These are phyloP conservation scores for Coregonus suidteri DNA, from an alignment of 2,797 vertebrate genomes.

Conservation along the genomic window DNA sequence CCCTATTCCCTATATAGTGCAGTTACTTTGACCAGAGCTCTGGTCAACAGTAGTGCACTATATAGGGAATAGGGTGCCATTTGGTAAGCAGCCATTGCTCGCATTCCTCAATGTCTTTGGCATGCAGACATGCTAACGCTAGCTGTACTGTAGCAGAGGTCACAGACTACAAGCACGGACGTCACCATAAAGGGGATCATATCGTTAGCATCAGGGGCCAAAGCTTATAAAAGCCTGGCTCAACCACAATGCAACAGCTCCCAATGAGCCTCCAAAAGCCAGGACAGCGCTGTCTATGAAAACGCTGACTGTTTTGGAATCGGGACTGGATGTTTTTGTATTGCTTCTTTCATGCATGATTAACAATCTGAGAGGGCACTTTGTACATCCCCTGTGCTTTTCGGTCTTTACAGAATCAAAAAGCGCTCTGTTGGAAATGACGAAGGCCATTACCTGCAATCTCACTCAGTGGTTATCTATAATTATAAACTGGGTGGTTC, in stretches of 20 bases:
- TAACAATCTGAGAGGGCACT: conserved; percentile 60
- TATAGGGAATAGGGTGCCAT: neutral
- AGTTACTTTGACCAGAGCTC: neutral
- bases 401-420: conserved; percentile 49
- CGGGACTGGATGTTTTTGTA: conserved; percentile 53
- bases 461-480: conserved; percentile 50
- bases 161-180: conserved; percentile 40
- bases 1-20: too few species aligned
- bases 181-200: conserved; percentile 59
- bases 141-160: conserved; percentile 42
- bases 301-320: conserved; percentile 24
- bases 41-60: neutral
- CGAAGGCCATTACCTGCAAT: conserved; percentile 52
- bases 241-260: conserved; percentile 49
- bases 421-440: neutral
- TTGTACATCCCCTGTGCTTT: conserved; percentile 51
- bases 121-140: conserved; percentile 36
- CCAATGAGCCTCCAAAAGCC: conserved; percentile 50
- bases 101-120: conserved; percentile 22
- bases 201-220: conserved; percentile 48
- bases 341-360: conserved; percentile 62
- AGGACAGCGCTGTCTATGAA: conserved; percentile 40
- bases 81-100: neutral
- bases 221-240: conserved; percentile 62
- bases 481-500: too few species aligned